A percentile compares a stretch with the other conserved stretches of the same genome.
These are phyloP conservation scores for Cephus sareptanus DNA, from an alignment of 2,888 invertebrate genomes.

Conservation along the genomic window DNA sequence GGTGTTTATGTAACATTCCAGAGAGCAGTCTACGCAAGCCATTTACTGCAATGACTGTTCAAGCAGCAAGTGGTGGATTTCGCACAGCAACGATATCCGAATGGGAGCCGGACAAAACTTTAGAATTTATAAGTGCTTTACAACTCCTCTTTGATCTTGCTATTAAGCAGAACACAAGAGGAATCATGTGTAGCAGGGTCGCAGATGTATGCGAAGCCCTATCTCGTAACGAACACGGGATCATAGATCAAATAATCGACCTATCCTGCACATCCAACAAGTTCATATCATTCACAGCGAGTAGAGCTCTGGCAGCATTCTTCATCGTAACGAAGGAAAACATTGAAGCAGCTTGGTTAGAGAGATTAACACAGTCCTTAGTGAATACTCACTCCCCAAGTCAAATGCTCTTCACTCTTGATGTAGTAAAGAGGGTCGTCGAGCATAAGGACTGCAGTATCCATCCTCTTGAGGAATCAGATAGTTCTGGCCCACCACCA, in stretches of 20 bases:
- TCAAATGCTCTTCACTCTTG: constrained; percentile 85
- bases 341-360: constrained; percentile 83
- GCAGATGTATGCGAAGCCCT: constrained; percentile 84
- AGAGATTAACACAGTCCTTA: constrained; percentile 80
- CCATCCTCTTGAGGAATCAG: constrained; percentile 80
- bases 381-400: constrained; percentile 69
- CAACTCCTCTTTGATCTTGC: constrained; percentile 87
- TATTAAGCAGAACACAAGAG: constrained; percentile 84
- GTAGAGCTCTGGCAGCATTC: constrained; percentile 84
- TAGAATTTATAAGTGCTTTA: constrained; percentile 85
- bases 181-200: constrained; percentile 83
- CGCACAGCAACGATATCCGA: constrained; percentile 70
- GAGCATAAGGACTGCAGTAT: constrained; percentile 86
- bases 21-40: constrained; percentile 78
- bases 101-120: constrained; percentile 75
- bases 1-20: constrained; percentile 82
- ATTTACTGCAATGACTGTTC: constrained; percentile 74
- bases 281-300: constrained; percentile 83
- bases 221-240: constrained; percentile 83
- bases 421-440: constrained; percentile 86
- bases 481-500: constrained; percentile 52
- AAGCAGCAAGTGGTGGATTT: constrained; percentile 67
- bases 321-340: constrained; percentile 86
- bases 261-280: constrained; percentile 82
- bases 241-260: constrained; percentile 86